phyloP scores from a whole-genome alignment of 2,797 vertebrate species.

The Apogon talboti region DNA sequence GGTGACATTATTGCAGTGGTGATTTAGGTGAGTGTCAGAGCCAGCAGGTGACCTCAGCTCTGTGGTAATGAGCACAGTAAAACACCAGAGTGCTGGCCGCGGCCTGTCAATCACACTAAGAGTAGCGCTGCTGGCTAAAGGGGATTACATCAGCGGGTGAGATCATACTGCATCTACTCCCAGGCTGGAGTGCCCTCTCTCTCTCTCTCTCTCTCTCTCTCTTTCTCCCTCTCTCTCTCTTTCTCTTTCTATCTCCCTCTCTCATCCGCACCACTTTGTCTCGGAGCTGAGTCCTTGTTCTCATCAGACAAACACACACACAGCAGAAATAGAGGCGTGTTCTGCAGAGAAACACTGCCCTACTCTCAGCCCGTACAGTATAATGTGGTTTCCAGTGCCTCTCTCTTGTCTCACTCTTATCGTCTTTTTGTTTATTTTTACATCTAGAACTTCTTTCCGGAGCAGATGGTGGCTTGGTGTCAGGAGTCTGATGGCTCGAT shows the following conservation, averaged over 20 bases:
- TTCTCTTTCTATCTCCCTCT: conserved; percentile 16
- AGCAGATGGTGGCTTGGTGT: conserved; percentile 98
- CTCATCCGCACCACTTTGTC: conserved; percentile 53
- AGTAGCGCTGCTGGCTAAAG: conserved; percentile 77
- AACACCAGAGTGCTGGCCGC: conserved; percentile 75
- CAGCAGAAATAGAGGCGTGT: conserved; percentile 35
- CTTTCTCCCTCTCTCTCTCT: conserved; percentile 9
- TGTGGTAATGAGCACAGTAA: conserved; percentile 81
- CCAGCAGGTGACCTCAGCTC: conserved; percentile 81
- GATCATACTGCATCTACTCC: conserved; percentile 82
- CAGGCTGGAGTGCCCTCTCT: conserved; percentile 59
- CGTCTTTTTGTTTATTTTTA: conserved; percentile 50
- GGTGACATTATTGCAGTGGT: conserved; percentile 66
- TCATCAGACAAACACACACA: conserved; percentile 46
- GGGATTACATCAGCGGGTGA: conserved; percentile 84
- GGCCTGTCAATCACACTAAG: conserved; percentile 81
- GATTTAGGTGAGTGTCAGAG: conserved; percentile 80
- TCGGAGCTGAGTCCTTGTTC: conserved; percentile 52
- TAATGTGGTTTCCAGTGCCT: conserved; percentile 62
- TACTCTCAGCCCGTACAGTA: conserved; percentile 43
- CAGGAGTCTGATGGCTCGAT: conserved; percentile 94
- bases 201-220: conserved; percentile 33
- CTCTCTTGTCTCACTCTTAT: conserved; percentile 12
- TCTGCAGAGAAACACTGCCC: conserved; percentile 56
- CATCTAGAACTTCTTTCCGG: conserved; percentile 95